Evolutionary conservation across 1,140 invertebrate genomes (phyloP).

Genomic region (Platorchestia sp.): DNA sequence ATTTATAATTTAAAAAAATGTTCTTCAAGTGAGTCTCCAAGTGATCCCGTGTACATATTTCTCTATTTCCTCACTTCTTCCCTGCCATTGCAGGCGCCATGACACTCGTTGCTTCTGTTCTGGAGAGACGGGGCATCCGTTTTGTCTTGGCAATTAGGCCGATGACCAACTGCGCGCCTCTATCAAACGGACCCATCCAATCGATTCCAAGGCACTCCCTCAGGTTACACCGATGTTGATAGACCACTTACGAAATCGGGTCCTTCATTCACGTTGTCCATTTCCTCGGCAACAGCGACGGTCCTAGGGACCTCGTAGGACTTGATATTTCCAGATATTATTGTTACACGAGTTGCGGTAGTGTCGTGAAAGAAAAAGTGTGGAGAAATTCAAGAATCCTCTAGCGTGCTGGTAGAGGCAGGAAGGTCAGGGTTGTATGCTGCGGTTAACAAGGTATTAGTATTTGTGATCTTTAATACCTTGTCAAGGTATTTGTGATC

Average conservation of each 20-base stretch:
- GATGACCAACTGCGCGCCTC: neutral
- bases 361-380: neutral
- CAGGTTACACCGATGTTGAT: slow-evolving; percentile 33
- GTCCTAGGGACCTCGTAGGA: neutral
- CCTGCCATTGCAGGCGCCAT: neutral
- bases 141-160: slow-evolving; percentile 29
- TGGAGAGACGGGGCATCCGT: neutral
- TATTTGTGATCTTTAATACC: neutral
- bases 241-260: slow-evolving; percentile 43
- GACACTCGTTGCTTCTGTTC: neutral
- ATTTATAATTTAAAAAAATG: neutral
- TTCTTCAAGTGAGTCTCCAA: neutral
- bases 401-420: neutral
- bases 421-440: neutral
- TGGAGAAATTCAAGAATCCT: neutral
- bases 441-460: neutral
- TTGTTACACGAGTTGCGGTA: neutral
- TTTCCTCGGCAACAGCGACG: neutral
- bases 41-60: neutral
- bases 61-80: neutral
- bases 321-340: neutral
- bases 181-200: neutral
- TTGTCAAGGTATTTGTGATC: too few relatives aligned
- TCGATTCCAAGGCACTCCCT: slow-evolving; percentile 12
- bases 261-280: neutral